Conservation (phyloP, 2,797 vertebrate species). For the Labeo calbasu region DNA sequence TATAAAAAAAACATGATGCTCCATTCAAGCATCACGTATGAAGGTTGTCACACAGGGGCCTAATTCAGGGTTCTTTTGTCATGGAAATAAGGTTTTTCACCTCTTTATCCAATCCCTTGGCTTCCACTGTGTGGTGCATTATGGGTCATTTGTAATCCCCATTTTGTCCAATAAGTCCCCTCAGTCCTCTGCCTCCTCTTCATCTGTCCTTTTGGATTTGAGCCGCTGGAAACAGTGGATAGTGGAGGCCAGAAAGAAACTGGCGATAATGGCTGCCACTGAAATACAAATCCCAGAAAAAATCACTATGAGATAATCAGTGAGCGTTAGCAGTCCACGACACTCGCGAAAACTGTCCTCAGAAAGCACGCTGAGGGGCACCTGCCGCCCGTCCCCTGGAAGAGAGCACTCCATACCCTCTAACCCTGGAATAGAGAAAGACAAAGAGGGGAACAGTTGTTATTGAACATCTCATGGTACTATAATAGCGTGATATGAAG, state of each 20-base stretch:
- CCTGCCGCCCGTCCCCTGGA: conserved; percentile 79
- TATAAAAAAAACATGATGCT: conserved; percentile 52
- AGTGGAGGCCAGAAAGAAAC: conserved; percentile 91
- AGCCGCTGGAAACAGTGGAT: conserved; percentile 91
- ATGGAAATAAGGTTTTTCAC: conserved; percentile 36
- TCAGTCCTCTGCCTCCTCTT: conserved; percentile 85
- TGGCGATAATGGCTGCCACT: conserved; percentile 88
- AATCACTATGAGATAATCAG: conserved; percentile 91
- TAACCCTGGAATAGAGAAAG: conserved; percentile 75
- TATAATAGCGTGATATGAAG: too few relatives aligned
- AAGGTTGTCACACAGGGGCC: background rate
- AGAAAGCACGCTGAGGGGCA: conserved; percentile 85
- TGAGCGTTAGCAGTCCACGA: conserved; percentile 84
- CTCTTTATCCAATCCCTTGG: conserved; percentile 16
- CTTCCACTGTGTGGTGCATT: conserved; percentile 39
- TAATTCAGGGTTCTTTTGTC: conserved; percentile 35
- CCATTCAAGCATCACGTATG: conserved; percentile 43
- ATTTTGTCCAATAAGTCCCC: conserved; percentile 30
- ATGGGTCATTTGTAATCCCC: conserved; percentile 25
- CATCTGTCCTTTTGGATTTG: conserved; percentile 84
- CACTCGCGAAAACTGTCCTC: conserved; percentile 91
- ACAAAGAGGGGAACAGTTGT: conserved; percentile 37
- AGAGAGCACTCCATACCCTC: conserved; percentile 88
- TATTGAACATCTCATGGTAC: background rate
- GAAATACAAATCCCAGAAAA: conserved; percentile 92